These are phyloP conservation scores for Chaunax sp. DNA, from an alignment of 2,797 vertebrate species.

Conservation along the genomic window DNA sequence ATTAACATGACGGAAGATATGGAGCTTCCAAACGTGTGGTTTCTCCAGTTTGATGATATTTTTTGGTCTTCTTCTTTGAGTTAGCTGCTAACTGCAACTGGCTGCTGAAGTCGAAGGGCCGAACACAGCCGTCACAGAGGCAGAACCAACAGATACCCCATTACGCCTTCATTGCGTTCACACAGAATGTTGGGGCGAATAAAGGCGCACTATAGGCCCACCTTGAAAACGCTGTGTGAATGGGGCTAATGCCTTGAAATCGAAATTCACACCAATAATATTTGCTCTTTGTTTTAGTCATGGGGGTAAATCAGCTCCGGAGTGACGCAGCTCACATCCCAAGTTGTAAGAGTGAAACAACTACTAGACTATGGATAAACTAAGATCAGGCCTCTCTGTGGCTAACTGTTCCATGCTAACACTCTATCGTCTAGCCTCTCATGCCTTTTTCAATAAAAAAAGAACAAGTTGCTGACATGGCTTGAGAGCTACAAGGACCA, in stretches of 20 bases:
- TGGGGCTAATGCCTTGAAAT: neutral
- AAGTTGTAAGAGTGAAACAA: slow-evolving; percentile 5
- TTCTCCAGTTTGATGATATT: too few relatives aligned
- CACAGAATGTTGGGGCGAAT: too few relatives aligned
- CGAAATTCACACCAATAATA: neutral
- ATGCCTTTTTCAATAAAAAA: neutral
- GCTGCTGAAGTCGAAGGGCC: too few relatives aligned
- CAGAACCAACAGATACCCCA: too few relatives aligned
- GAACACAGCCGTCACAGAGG: too few relatives aligned
- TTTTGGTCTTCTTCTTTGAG: too few relatives aligned
- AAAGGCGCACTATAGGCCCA: too few relatives aligned
- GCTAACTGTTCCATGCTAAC: neutral
- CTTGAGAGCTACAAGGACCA: neutral
- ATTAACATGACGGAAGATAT: too few relatives aligned
- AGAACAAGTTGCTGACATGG: neutral
- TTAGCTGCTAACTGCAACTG: too few relatives aligned
- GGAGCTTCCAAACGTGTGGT: too few relatives aligned
- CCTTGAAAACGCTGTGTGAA: too few relatives aligned
- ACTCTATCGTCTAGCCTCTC: neutral
- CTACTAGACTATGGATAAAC: slow-evolving; percentile 1
- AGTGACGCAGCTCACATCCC: neutral
- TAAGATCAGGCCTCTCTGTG: neutral
- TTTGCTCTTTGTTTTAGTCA: neutral
- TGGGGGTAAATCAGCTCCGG: neutral
- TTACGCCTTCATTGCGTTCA: too few relatives aligned